These are phyloP conservation scores for Mesembrinibis cayennensis DNA, from an alignment of 2,113 vertebrate genomes.

Conservation along the genomic window DNA sequence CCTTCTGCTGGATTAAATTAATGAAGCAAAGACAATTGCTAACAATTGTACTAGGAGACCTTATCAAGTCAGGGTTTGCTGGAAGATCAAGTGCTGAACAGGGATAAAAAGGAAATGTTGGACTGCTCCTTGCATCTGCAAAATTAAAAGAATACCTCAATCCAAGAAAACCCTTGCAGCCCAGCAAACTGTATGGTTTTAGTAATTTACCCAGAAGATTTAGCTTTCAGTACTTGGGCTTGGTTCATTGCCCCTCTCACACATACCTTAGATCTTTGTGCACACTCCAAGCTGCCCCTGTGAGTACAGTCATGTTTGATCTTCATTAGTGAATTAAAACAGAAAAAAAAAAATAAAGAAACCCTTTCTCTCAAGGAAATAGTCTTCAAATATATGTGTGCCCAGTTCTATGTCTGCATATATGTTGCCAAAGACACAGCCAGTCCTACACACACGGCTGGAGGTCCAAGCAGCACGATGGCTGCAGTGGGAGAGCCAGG, in stretches of 20 bases:
- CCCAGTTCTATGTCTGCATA: background rate
- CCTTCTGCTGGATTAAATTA: background rate
- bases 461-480: background rate
- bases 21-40: background rate
- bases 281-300: background rate
- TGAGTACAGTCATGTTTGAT: background rate
- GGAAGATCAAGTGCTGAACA: background rate
- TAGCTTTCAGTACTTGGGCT: background rate
- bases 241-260: background rate
- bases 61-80: background rate
- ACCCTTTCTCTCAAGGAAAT: background rate
- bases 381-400: background rate
- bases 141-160: background rate
- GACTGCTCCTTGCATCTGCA: background rate
- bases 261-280: background rate
- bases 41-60: background rate
- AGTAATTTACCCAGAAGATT: background rate
- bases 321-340: background rate
- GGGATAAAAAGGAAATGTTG: background rate
- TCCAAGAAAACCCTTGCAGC: background rate
- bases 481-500: background rate
- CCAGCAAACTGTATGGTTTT: background rate
- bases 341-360: background rate
- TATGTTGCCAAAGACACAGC: background rate
- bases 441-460: background rate